Conservation (phyloP, 2,113 vertebrate genomes). For the Dipodomys stephensi region DNA sequence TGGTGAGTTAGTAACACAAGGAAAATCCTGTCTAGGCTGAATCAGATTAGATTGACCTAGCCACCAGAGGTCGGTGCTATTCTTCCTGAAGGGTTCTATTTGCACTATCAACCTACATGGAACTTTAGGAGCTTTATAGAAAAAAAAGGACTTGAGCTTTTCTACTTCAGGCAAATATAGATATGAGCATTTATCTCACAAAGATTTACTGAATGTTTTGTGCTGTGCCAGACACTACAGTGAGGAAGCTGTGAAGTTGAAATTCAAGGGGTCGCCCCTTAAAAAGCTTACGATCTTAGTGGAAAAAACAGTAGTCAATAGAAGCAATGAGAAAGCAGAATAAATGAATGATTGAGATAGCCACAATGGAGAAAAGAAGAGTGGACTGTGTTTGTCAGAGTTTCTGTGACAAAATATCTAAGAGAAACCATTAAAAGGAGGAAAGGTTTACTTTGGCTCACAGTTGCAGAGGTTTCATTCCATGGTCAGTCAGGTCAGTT, state of each 20-base stretch:
- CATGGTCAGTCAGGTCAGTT: too few species aligned
- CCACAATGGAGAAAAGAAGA: background rate
- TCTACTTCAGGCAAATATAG: background rate
- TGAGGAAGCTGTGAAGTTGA: background rate
- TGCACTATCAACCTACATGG: background rate
- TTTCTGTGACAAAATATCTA: background rate
- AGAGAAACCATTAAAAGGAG: background rate
- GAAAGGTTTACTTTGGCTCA: background rate
- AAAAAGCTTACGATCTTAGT: background rate
- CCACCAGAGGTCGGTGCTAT: background rate
- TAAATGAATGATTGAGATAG: background rate
- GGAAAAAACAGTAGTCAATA: background rate
- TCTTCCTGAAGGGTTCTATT: background rate
- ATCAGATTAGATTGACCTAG: background rate
- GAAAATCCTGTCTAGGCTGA: background rate
- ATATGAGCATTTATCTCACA: background rate
- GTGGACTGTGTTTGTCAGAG: background rate
- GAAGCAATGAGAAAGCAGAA: background rate
- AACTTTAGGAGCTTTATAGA: background rate
- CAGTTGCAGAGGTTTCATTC: too few species aligned
- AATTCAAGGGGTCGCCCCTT: background rate
- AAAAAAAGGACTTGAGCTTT: constrained; percentile 12
- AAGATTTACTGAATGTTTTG: background rate
- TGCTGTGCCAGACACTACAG: background rate
- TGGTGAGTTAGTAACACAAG: background rate